Evolutionary conservation across 2,113 vertebrate genomes (phyloP), one percentile per base, ranked within the genome.

Genomic region (Epinephelus cyanopodus): DNA sequence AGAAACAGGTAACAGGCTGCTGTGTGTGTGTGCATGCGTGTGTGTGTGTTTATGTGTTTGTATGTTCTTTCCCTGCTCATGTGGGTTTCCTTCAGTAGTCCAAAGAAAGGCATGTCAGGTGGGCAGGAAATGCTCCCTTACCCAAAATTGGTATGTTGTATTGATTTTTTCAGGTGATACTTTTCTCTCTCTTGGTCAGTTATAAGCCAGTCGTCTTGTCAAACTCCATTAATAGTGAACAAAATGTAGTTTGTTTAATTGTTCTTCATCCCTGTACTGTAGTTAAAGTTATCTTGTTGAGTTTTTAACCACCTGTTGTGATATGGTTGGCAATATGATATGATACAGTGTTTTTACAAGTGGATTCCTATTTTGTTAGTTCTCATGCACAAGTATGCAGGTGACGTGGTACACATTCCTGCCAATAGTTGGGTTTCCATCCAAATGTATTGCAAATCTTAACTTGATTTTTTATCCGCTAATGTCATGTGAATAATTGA

Each of bases 1-100:
- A 99, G 94, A 99, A 99, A 91, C 98, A 98, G 91, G 98, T 95
- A 66, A 10, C 1, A 14, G 17, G 48, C 58, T 48, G 45, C 25
- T 13, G 6, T 9, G 6, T 61, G 9, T 10, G 17, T n/a, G 6
- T 53, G 33, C 10, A 2, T 29, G 11, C 53, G 23, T 19, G 6
- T 17, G 4, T 54, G 2, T 56, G 57, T 45, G 3, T 42, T 5
- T 73, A 17, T 52, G 21, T 19, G 13, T 56, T 1, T 60, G n/a
- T 15, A 6, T 52, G 14, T 9, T 10, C 29, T 19, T 37, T 6
- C 6, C 6, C 11, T 53, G 61, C 57, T 48, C 17, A 15, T 19
- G 21, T 53, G 33, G 15, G 5, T 66, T 27, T 58, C 19, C 14
- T 6, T 18, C 29, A 45, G 7, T 23, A 72, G 23, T 37, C 23